Base-by-base conservation (phyloP, 92 coral and sea anemone genomes). In the Phenganax marumi region DNA sequence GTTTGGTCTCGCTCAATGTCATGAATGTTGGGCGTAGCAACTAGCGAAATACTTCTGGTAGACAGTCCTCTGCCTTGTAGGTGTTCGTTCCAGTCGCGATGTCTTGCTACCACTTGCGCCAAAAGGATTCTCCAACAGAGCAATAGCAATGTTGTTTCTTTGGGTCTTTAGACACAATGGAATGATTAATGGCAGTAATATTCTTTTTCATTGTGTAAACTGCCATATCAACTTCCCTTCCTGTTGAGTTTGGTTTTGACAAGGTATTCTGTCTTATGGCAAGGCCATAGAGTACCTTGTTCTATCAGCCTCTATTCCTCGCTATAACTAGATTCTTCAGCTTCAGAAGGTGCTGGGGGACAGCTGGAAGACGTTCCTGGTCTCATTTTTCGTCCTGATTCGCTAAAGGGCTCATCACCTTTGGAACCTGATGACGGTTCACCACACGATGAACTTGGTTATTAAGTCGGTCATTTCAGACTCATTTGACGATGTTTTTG, bases 241-340 rank as follows among this genome's bases (percentile, higher is more conserved):
- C 90, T 25, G 90, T 19, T 6, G 84, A 76, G 61, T 83, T 81
- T 25, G 76, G 72, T 7, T 2, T 82, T 47, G 51, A 19, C 10
- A 83, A 25, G 46, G 87, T 83, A 73, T 83, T 87, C 21, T 82
- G 84, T 7, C 87, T 79, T 25, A 87, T 87, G 13, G 87, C 88
- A 62, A 84, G 62, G 0, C 90, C 90, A 61, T 84, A 84, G 12
- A 18, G 51, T 49, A 48, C 47, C 47, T 43, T 66, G 55, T 63
- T 81, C 85, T 46, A 81, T 62, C 60, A 81, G 76, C 68, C 85
- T 81, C 66, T 77, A 77, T 81, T 58, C 62, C 77, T 49, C 85
- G 66, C 54, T 79, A 33, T 57, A 63, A 55, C 4, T 65, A 57
- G 52, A 52, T 51, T 19, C 55, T 80, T 71, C 76, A 25, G 79